A percentile compares a stretch with the other conserved stretches of the same genome.
Conservation (phyloP, 2,888 invertebrate genomes). For the Hypsopygia costalis region DNA sequence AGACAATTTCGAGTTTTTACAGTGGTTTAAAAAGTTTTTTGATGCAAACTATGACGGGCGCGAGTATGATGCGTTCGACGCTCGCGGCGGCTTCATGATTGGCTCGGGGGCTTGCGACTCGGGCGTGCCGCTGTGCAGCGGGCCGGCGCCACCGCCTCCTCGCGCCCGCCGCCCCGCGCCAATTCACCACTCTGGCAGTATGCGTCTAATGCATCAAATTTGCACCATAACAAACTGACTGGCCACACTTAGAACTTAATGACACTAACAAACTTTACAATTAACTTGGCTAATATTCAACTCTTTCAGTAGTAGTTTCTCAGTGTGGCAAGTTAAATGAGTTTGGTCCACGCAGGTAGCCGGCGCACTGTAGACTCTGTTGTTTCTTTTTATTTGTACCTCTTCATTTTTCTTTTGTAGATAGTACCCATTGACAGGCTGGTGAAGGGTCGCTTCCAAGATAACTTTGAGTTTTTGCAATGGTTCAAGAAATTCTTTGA, state of each 20-base stretch:
- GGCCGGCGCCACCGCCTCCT: conserved; percentile 36
- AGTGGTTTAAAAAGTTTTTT: conserved; percentile 99
- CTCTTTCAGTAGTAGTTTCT: conserved; percentile 19
- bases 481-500: conserved; percentile 99
- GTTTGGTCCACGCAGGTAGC: conserved; percentile 30
- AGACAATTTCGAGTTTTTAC: conserved; percentile 99
- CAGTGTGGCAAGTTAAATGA: conserved; percentile 28
- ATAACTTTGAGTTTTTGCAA: conserved; percentile 99
- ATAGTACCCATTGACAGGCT: conserved; percentile 96
- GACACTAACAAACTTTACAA: conserved; percentile 10
- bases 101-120: conserved; percentile 84
- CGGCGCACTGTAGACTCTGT: conserved; percentile 37
- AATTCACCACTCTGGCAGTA: conserved; percentile 63
- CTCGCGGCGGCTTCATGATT: conserved; percentile 90
- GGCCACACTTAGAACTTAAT: conserved; percentile 35
- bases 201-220: conserved; percentile 42
- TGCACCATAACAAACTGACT: conserved; percentile 28
- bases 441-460: conserved; percentile 99
- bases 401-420: conserved; percentile 81
- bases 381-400: conserved; percentile 20
- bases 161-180: conserved; percentile 35
- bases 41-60: conserved; percentile 99
- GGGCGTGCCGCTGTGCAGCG: conserved; percentile 68
- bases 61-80: conserved; percentile 95
- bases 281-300: neutral